Percentiles rank a stretch among this genome's conserved stretches.
Conservation (phyloP, 2,797 vertebrate genomes). For the Cercopithecus neglectus region DNA sequence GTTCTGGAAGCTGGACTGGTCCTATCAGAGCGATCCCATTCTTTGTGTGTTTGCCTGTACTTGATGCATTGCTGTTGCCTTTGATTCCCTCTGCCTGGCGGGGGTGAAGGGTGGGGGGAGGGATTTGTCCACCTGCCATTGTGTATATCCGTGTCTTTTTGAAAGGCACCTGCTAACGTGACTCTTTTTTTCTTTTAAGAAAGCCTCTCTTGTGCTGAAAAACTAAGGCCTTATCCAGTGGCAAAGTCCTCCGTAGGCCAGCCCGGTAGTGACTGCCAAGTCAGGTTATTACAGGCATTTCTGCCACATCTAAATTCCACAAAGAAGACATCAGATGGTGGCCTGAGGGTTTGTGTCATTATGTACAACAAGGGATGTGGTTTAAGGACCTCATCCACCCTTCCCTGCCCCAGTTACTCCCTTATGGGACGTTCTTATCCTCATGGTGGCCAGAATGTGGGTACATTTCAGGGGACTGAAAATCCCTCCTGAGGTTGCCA, state of each 20-base stretch:
- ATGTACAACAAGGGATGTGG: too few species aligned
- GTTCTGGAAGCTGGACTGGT: neutral
- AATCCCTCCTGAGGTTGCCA: neutral
- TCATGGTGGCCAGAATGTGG: neutral
- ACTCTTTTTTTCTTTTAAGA: neutral
- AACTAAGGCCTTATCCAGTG: neutral
- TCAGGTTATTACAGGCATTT: neutral
- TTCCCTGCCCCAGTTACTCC: neutral
- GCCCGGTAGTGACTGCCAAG: neutral
- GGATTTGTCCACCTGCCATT: neutral
- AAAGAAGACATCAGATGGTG: neutral
- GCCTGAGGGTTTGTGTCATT: neutral
- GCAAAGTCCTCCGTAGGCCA: too few species aligned
- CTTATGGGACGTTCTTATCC: neutral
- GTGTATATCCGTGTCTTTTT: neutral
- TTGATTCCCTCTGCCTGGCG: neutral
- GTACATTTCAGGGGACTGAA: neutral
- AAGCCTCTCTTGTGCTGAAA: neutral
- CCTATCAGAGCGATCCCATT: neutral
- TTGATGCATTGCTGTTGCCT: neutral
- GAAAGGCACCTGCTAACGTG: neutral
- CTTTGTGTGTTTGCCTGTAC: neutral
- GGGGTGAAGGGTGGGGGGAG: accelerated
- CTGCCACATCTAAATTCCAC: neutral
- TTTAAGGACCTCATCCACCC: neutral